phyloP scores from a whole-genome alignment of 37 sponge, comb jelly and placozoan genomes.

The Bolinopsis microptera region DNA sequence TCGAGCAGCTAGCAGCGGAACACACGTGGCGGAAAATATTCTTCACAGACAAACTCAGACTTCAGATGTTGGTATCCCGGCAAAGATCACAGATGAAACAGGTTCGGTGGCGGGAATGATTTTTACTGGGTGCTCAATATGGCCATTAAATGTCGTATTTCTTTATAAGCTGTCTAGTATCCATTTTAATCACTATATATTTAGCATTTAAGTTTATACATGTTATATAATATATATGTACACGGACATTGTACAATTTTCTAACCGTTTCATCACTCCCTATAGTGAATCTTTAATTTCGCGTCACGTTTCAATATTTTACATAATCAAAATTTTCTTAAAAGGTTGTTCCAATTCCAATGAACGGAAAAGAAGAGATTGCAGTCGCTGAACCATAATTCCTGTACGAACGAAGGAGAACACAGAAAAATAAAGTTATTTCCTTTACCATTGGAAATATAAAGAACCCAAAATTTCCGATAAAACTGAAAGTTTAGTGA shows the following conservation, averaged over 20 bases:
- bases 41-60: conserved; percentile 91
- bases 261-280: no score
- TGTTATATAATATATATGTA: no score
- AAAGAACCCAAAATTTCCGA: no score
- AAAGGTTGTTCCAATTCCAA: not conserved
- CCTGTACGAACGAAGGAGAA: not conserved
- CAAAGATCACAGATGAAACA: conserved; percentile 63
- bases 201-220: no score
- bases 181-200: not conserved
- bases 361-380: not conserved
- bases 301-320: not conserved
- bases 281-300: not conserved
- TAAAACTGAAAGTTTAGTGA: no score
- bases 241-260: no score
- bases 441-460: no score
- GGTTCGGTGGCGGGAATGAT: not conserved
- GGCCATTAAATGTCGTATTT: not conserved
- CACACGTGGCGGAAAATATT: conserved; percentile 91
- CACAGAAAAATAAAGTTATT: no score
- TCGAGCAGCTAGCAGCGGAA: conserved; percentile 75
- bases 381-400: not conserved
- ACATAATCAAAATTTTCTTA: no score
- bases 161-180: not conserved
- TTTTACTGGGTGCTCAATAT: no score
- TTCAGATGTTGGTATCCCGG: conserved; percentile 84